A percentile compares a stretch with the other conserved stretches of the same genome.
These are phyloP conservation scores for Diceros bicornis DNA, from an alignment of 2,797 vertebrate genomes.

Conservation along the genomic window DNA sequence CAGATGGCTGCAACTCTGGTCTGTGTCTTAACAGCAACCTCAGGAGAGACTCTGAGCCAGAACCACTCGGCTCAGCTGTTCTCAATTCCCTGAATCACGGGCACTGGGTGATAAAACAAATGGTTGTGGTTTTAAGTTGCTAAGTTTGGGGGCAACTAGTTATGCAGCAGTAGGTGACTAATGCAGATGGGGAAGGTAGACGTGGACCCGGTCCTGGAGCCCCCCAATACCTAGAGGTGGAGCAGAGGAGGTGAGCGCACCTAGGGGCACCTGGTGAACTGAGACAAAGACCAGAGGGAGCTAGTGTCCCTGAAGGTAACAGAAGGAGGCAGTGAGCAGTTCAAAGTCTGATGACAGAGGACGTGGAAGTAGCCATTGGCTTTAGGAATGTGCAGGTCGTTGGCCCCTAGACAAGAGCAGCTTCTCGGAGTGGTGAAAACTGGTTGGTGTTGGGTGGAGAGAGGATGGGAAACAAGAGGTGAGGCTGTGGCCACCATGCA, in stretches of 20 bases:
- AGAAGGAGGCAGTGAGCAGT: background rate
- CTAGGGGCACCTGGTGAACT: too few relatives aligned
- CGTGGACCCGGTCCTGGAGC: too few relatives aligned
- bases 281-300: background rate
- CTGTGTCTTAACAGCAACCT: too few relatives aligned
- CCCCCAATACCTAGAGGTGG: background rate
- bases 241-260: too few relatives aligned
- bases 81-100: background rate
- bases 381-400: too few relatives aligned
- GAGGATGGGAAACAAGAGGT: background rate
- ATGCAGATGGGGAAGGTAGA: too few relatives aligned
- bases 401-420: background rate
- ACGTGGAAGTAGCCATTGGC: rapidly evolving
- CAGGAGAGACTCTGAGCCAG: background rate
- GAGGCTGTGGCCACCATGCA: rapidly evolving
- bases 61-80: background rate
- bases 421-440: background rate
- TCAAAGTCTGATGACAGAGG: background rate
- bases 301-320: background rate
- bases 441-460: background rate
- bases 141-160: background rate
- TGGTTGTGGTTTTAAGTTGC: background rate
- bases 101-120: background rate
- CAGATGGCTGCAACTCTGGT: rapidly evolving
- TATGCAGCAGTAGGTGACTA: too few relatives aligned